Conservation (phyloP, 35 echinoderm and acorn worm species). For the Holothuria glaberrima region DNA sequence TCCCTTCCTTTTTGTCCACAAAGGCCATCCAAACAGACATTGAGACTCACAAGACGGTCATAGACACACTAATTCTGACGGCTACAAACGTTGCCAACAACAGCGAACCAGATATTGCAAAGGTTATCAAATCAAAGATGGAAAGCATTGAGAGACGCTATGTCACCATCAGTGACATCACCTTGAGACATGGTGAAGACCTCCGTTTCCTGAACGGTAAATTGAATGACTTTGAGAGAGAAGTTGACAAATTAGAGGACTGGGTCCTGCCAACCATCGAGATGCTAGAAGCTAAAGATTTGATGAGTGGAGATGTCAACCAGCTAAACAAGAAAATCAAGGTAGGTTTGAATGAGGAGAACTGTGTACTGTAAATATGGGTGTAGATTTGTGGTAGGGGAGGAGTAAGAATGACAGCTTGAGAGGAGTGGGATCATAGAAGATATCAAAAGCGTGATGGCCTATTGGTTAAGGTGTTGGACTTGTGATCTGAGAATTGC, state of each 20-base stretch:
- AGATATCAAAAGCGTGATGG: too few relatives aligned
- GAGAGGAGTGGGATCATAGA: too few relatives aligned
- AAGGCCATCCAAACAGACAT: conserved; percentile 94
- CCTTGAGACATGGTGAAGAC: conserved; percentile 69
- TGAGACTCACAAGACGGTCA: conserved; percentile 73
- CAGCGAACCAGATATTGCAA: conserved; percentile 77
- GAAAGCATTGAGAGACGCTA: conserved; percentile 80
- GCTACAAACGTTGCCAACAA: conserved; percentile 65
- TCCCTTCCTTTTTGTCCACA: neutral
- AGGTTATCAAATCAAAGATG: conserved; percentile 70
- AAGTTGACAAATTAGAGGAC: conserved; percentile 94
- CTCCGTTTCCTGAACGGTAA: conserved; percentile 69
- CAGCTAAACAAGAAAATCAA: conserved; percentile 87
- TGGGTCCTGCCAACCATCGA: conserved; percentile 87
- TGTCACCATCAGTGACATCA: conserved; percentile 56
- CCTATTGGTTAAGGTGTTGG: too few relatives aligned
- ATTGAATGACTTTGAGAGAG: conserved; percentile 82
- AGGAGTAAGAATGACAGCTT: too few relatives aligned
- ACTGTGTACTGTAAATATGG: too few relatives aligned
- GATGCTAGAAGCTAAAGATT: conserved; percentile 70
- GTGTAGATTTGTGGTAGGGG: too few relatives aligned
- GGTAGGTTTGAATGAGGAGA: conserved; percentile 44
- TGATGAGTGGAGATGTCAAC: conserved; percentile 87
- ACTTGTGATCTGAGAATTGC: too few relatives aligned
- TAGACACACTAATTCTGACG: conserved; percentile 78